phyloP scores from a whole-genome alignment of 2,797 vertebrate species.

The Gambelia wislizenii region DNA sequence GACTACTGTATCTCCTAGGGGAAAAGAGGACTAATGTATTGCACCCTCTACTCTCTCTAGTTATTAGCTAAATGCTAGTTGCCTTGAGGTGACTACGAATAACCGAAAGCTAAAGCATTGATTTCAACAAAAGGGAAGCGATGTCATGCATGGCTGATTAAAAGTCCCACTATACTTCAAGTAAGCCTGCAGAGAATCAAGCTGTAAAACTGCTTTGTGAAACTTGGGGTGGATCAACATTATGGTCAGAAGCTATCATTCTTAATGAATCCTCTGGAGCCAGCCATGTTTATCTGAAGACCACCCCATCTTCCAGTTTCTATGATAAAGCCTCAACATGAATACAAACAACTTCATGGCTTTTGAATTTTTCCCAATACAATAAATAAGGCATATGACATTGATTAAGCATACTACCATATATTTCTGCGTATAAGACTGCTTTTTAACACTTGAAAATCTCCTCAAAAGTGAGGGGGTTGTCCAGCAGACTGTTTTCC shows the following conservation, averaged over 20 bases:
- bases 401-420: background rate
- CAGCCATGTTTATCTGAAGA: background rate
- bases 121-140: background rate
- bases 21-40: background rate
- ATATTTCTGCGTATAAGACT: no score
- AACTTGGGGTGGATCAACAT: background rate
- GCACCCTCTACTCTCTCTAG: background rate
- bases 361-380: background rate
- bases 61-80: background rate
- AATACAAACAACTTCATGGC: background rate
- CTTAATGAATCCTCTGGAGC: no score
- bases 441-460: no score
- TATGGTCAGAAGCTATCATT: no score
- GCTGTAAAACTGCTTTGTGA: background rate
- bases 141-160: background rate
- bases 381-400: background rate
- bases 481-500: no score
- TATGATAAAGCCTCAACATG: background rate
- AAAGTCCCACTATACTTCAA: background rate
- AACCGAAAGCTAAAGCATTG: background rate
- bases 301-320: background rate
- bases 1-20: background rate
- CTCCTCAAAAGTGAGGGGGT: no score
- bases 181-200: background rate
- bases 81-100: background rate